A percentile compares a stretch with the other conserved stretches of the same genome.
These are phyloP conservation scores for Lymantria monacha DNA, from an alignment of 2,888 invertebrate species.

Conservation along the genomic window DNA sequence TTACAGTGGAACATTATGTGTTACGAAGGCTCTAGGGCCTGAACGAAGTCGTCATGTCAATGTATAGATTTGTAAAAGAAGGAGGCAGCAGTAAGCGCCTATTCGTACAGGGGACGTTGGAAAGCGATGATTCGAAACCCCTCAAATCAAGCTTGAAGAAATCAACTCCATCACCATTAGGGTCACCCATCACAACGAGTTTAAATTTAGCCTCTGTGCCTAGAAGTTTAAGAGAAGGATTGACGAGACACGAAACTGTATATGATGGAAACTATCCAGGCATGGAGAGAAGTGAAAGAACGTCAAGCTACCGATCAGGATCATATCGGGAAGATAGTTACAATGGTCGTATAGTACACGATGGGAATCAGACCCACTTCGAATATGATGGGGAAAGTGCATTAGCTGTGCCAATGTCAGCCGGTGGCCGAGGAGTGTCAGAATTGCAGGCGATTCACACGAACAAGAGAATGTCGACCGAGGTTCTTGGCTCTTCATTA, in stretches of 20 bases:
- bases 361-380: conserved; percentile 77
- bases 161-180: conserved; percentile 71
- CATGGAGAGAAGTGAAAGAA: conserved; percentile 50
- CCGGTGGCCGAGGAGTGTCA: conserved; percentile 72
- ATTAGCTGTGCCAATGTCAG: conserved; percentile 67
- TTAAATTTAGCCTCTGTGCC: conserved; percentile 81
- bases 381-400: conserved; percentile 75
- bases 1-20: conserved; percentile 64
- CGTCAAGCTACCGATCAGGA: conserved; percentile 66
- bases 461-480: conserved; percentile 91
- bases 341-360: conserved; percentile 72
- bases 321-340: conserved; percentile 71
- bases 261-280: conserved; percentile 76
- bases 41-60: conserved; percentile 79
- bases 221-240: conserved; percentile 78
- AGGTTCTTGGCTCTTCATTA: conserved; percentile 91
- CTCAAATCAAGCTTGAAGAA: conserved; percentile 79
- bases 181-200: conserved; percentile 85
- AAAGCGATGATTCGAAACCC: conserved; percentile 82
- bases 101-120: conserved; percentile 88
- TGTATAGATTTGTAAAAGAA: conserved; percentile 92
- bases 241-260: conserved; percentile 75
- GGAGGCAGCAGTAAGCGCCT: conserved; percentile 83
- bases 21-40: conserved; percentile 55
- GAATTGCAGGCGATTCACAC: conserved; percentile 90